Conservation (phyloP, 2,797 vertebrate genomes). For the Oophaga sylvatica region DNA sequence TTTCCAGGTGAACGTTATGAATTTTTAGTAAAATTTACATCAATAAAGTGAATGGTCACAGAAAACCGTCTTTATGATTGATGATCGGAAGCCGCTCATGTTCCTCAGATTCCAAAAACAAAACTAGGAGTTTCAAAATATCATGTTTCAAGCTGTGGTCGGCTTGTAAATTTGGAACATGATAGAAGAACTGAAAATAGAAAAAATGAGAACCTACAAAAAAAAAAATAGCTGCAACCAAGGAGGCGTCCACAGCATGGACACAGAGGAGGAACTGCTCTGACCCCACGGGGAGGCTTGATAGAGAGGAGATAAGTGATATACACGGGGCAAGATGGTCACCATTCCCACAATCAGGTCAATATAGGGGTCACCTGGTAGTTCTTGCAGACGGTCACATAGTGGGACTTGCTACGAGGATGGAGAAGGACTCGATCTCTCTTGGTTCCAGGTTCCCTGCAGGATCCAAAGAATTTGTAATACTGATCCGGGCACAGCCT, state of each 20-base stretch:
- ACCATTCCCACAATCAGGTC: not conserved
- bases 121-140: not conserved
- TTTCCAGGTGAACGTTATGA: too few species aligned
- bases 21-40: too few species aligned
- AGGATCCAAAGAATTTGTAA: slow-evolving; percentile 81
- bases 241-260: not conserved
- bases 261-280: not conserved
- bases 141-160: not conserved
- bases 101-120: not conserved
- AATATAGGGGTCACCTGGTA: slow-evolving; percentile 75
- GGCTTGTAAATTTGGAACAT: not conserved
- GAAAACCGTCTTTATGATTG: not conserved
- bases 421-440: slow-evolving; percentile 78
- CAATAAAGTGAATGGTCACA: too few species aligned
- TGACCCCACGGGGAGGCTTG: too few species aligned
- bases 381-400: slow-evolving; percentile 84
- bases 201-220: not conserved
- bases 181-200: not conserved
- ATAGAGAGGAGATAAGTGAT: too few species aligned
- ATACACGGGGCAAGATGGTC: too few species aligned
- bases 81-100: not conserved
- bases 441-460: slow-evolving; percentile 81
- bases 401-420: slow-evolving; percentile 70
- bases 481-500: slow-evolving; percentile 83
- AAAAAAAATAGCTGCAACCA: not conserved